Evolutionary conservation across 2,888 invertebrate species (phyloP), one percentile per base, ranked within the genome.

Genomic region (Napeogenes inachia): DNA sequence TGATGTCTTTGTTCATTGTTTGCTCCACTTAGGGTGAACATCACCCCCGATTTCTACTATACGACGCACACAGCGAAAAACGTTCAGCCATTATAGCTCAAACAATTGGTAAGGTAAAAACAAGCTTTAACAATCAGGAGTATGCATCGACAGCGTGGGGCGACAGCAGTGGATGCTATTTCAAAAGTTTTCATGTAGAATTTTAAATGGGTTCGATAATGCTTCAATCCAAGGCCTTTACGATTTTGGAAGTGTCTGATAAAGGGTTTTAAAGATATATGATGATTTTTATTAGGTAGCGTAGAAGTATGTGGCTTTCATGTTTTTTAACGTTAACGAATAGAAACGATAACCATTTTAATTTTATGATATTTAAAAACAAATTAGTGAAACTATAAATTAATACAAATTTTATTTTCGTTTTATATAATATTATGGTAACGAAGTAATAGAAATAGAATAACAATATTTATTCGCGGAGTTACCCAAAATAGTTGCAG

Each of bases 1-100:
- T 89, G 90, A 90, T 89, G 90, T 89, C 90, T 90, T 88, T 90
- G 89, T 89, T 87, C 87, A 84, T 84, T 89, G 89, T 89, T 89
- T 88, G 87, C 83, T 87, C 85, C 88, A 88, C 88, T 89, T 86
- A 87, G 85, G 84, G 84, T 82, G 82, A 84, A 82, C 82, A 87
- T 88, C 87, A 81, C 88, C 89, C 88, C 84, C 80, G 83, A 85
- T 86, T 81, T 79, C 80, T 85, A 81, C 68, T 70, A 76, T 78
- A 79, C 81, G 81, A 85, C 87, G 86, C 86, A 87, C 84, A 84
- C 85, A 81, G 78, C 77, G 82, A 81, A 82, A 84, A 84, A 81
- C 80, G 81, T 80, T 78, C 82, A 79, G 78, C 85, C 84, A 86
- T 87, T 85, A 87, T 67, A 79, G 77, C 77, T 76, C 72, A 85